Evolutionary conservation across 1,140 invertebrate species (phyloP).

Genomic region (Asobara japonica): DNA sequence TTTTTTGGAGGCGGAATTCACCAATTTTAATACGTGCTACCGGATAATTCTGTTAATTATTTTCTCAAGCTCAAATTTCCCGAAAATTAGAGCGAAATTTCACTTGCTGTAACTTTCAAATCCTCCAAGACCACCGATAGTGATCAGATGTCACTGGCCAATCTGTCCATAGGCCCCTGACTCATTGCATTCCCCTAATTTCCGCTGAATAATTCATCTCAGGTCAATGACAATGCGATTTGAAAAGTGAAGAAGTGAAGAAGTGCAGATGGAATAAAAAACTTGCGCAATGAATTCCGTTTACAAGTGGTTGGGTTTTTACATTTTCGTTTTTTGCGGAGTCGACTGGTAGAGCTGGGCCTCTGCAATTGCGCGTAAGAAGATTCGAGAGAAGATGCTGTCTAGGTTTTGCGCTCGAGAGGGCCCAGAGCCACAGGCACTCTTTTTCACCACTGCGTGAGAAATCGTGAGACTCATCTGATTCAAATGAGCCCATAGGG

Average conservation of each 20-base stretch:
- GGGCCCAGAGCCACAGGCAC: background rate
- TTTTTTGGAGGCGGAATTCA: background rate
- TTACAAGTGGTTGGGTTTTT: conserved; percentile 2
- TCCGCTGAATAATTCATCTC: background rate
- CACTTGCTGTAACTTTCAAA: too few species aligned
- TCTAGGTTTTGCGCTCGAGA: conserved; percentile 20
- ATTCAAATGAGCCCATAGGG: conserved; percentile 34
- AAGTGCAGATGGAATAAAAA: background rate
- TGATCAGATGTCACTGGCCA: background rate
- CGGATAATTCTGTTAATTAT: too few species aligned
- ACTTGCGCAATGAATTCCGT: background rate
- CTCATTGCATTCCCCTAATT: background rate
- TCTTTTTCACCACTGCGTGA: conserved; percentile 31
- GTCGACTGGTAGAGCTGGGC: background rate
- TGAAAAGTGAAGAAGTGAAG: background rate
- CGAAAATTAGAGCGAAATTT: too few species aligned
- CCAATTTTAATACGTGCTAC: too few species aligned
- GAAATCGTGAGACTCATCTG: conserved; percentile 47
- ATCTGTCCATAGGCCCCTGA: background rate
- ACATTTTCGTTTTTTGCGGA: background rate
- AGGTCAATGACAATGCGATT: background rate
- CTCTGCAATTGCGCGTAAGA: conserved; percentile 29
- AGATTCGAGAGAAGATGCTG: conserved; percentile 15
- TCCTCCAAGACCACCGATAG: too few species aligned
- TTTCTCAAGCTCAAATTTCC: too few species aligned